These are phyloP conservation scores for Cataglyphis rosenhaueri DNA, from an alignment of 2,888 invertebrate species.

Conservation along the genomic window DNA sequence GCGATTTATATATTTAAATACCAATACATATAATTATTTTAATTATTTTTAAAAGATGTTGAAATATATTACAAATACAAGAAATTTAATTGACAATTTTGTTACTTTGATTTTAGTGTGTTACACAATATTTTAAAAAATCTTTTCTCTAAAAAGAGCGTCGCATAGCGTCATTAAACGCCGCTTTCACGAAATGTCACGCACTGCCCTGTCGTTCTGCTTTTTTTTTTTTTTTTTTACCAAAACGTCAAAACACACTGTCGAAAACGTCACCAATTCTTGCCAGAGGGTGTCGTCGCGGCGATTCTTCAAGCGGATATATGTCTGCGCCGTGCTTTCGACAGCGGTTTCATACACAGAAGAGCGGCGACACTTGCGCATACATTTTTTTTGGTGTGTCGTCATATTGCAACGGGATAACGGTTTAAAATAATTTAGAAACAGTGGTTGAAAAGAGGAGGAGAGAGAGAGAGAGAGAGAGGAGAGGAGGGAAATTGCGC, in stretches of 20 bases:
- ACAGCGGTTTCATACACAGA: constrained; percentile 54
- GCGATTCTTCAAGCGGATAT: constrained; percentile 66
- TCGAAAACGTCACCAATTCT: constrained; percentile 40
- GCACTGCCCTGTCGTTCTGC: not conserved
- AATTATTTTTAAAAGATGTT: not conserved
- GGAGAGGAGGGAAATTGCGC: not conserved
- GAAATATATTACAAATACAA: not conserved
- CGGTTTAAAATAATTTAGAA: constrained; percentile 75
- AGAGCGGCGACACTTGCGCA: constrained; percentile 63
- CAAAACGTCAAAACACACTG: constrained; percentile 38
- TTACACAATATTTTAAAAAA: not conserved
- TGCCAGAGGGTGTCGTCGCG: constrained; percentile 21
- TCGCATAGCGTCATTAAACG: constrained; percentile 35
- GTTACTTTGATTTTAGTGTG: not conserved
- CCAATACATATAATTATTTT: not conserved
- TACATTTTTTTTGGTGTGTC: constrained; percentile 57
- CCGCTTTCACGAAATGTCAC: constrained; percentile 31
- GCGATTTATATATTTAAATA: not conserved
- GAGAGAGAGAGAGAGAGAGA: not conserved
- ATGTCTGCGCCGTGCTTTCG: constrained; percentile 68
- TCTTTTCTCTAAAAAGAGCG: not conserved
- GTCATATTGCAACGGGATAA: constrained; percentile 70
- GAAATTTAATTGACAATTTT: constrained; percentile 5
- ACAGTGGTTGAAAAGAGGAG: constrained; percentile 16
- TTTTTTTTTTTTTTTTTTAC: constrained; percentile 8